phyloP scores from a whole-genome alignment of 2,113 vertebrate genomes.

The Callionymus lyra region DNA sequence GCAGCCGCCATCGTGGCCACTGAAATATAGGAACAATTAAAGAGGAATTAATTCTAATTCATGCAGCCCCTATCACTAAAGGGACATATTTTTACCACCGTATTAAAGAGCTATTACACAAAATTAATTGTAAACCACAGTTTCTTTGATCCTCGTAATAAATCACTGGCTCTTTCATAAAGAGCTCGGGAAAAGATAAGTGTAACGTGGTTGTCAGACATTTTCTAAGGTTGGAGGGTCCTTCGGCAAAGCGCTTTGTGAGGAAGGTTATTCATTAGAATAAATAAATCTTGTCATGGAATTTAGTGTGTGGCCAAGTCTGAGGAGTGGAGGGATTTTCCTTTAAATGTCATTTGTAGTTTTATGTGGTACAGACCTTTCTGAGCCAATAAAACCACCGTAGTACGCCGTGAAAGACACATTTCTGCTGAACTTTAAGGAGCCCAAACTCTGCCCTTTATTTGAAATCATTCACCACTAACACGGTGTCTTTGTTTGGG shows the following conservation, averaged over 20 bases:
- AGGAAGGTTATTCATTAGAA: constrained; percentile 29
- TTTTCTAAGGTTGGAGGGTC: constrained; percentile 41
- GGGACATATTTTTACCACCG: constrained; percentile 71
- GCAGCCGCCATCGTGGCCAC: constrained; percentile 48
- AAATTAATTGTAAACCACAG: constrained; percentile 71
- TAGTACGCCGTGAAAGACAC: no score
- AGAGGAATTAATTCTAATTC: constrained; percentile 85
- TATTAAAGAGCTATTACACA: constrained; percentile 70
- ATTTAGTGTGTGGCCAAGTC: constrained; percentile 9
- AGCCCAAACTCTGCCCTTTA: no score
- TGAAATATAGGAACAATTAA: constrained; percentile 89
- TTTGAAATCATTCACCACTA: no score
- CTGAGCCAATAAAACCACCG: no score
- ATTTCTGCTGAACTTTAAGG: no score
- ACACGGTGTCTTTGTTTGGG: no score
- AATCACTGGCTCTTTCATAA: constrained; percentile 63
- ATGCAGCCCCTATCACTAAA: constrained; percentile 74
- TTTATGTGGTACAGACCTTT: constrained; percentile 10
- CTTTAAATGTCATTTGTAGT: constrained; percentile 29
- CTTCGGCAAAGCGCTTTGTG: constrained; percentile 20
- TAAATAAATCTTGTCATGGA: constrained; percentile 36
- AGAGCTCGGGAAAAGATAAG: constrained; percentile 54
- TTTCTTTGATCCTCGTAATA: constrained; percentile 63
- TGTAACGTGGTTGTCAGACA: constrained; percentile 34
- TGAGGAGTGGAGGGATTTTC: constrained; percentile 11